Evolutionary conservation across 1,140 invertebrate species (phyloP), one percentile per base, ranked within the genome.

Genomic region (Tetragnatha versicolor): DNA sequence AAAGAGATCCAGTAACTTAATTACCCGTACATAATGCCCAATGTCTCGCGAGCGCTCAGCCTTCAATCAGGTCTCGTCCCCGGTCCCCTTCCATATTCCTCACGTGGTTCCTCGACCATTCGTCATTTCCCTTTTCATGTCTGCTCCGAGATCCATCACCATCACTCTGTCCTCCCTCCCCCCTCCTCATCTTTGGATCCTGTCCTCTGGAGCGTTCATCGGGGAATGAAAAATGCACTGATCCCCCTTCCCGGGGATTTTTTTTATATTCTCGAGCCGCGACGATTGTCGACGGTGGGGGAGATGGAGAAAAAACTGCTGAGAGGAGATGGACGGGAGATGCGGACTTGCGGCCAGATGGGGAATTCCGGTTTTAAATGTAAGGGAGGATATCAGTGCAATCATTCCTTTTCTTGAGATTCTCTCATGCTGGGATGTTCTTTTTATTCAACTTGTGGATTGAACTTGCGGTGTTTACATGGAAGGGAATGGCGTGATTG

Each of bases 91-190:
- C 68, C 33, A 51, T 72, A 72, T 72, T 72, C 68, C 42, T 72
- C 68, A 22, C 33, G n/a, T 53, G 35, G 58, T 55, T 72, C 51
- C 51, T 72, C 29, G 29, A 33, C 17, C 51, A 72, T 72, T 72
- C 68, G 68, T 72, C 68, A 72, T 72, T 72, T 72, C 68, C 51
- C 68, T 72, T 72, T 72, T 72, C 68, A 72, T 72, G 68, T 72
- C 68, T 22, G 49, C 35, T 58, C 27, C 51, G 25, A 55, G 20
- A 72, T 72, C 68, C 68, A 72, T 72, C 68, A 58, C 68, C 68
- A 72, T 72, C 68, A 72, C 49, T 72, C 47, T 58, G n/a, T 31
- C 51, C 68, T 22, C n/a, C 14, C 63, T 39, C 22, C 39, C 5
- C 7, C 10, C 25, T n/a, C 39, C 37, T 3, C 63, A 66, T 45